Percentiles rank a stretch among this genome's conserved stretches.
Evolutionary conservation across 1,140 invertebrate genomes (phyloP).

Genomic region (Trachelipus rathkii): DNA sequence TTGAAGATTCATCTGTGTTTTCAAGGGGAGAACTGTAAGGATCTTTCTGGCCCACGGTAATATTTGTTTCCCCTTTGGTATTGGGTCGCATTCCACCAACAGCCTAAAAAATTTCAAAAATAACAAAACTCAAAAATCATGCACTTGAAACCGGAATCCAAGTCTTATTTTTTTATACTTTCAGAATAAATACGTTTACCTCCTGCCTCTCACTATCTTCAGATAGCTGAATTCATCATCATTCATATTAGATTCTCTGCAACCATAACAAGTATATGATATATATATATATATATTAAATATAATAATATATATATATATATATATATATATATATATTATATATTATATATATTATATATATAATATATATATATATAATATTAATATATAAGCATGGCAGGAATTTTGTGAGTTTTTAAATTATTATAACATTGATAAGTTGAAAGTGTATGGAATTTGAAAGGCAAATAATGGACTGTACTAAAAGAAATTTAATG

Average conservation of each 20-base stretch:
- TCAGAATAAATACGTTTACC: too few relatives aligned
- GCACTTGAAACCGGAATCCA: too few relatives aligned
- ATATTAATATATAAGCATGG: too few relatives aligned
- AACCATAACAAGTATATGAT: not conserved
- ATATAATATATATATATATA: not conserved
- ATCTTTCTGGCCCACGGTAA: not conserved
- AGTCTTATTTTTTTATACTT: too few relatives aligned
- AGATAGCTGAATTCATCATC: not conserved
- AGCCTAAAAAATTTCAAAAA: too few relatives aligned
- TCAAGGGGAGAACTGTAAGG: not conserved
- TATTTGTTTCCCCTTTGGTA: not conserved
- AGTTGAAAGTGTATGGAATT: too few relatives aligned
- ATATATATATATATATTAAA: not conserved
- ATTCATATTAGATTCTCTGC: not conserved
- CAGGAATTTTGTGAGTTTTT: too few relatives aligned
- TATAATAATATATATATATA: not conserved
- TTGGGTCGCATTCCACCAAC: too few relatives aligned
- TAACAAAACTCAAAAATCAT: too few relatives aligned
- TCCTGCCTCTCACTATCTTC: not conserved
- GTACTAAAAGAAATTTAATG: too few relatives aligned
- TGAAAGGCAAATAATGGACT: too few relatives aligned
- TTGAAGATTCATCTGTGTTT: not conserved
- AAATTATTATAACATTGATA: too few relatives aligned
- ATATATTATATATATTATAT: not conserved
- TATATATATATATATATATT: slow-evolving; percentile 1